These are phyloP conservation scores for Platorchestia sp. DNA, from an alignment of 1,140 invertebrate species.

Conservation along the genomic window DNA sequence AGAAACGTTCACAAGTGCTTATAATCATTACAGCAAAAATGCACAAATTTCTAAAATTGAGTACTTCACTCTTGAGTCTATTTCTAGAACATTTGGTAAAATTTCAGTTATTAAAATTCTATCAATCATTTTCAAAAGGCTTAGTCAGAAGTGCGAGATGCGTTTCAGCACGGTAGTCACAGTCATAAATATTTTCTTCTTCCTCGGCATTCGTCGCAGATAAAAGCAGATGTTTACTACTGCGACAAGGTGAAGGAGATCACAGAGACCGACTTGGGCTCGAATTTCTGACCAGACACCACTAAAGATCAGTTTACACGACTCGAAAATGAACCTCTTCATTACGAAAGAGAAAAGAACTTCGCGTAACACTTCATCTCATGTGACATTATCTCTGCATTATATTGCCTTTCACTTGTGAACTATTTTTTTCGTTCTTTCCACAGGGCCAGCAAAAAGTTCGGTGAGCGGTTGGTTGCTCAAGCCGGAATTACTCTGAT, in stretches of 20 bases:
- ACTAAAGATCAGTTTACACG: neutral
- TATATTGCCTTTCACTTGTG: neutral
- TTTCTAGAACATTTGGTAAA: neutral
- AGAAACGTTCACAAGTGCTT: neutral
- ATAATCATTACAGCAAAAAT: neutral
- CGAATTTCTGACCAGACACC: neutral
- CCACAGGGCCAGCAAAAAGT: neutral
- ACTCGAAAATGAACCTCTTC: neutral
- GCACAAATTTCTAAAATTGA: neutral
- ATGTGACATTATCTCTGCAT: neutral
- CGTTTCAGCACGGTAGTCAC: neutral
- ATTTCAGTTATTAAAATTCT: neutral
- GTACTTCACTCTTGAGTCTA: neutral
- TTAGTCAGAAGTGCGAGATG: neutral
- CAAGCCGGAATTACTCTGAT: neutral
- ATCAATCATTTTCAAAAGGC: neutral
- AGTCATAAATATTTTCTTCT: neutral
- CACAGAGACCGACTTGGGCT: neutral
- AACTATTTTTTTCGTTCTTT: neutral
- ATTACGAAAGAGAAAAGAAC: neutral
- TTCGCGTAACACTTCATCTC: neutral
- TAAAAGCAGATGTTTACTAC: too few species aligned
- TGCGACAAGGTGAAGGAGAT: too few species aligned
- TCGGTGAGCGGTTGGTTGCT: neutral
- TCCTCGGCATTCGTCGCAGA: neutral